Percentiles rank a stretch among this genome's conserved stretches.
These are phyloP conservation scores for Hylia prasina DNA, from an alignment of 2,113 vertebrate genomes.

Conservation along the genomic window DNA sequence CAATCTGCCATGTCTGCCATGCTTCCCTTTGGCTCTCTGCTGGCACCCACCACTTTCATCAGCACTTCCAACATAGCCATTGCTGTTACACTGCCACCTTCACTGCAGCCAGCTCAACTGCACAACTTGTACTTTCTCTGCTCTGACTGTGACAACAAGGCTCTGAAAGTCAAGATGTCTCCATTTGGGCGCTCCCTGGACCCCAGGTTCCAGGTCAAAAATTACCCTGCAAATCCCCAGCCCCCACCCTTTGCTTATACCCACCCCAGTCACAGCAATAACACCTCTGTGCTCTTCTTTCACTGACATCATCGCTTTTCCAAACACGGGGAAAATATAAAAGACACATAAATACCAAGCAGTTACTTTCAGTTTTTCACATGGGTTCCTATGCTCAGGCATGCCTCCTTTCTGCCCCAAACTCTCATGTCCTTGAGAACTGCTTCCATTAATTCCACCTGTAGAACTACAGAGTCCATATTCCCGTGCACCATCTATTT, in stretches of 20 bases:
- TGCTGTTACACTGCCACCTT: not conserved
- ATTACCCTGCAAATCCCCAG: not conserved
- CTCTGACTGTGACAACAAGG: not conserved
- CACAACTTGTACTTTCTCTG: not conserved
- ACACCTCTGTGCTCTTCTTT: not conserved
- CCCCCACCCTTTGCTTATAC: not conserved
- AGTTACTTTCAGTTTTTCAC: not conserved
- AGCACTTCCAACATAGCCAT: not conserved
- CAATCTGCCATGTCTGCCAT: not conserved
- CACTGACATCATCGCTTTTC: not conserved
- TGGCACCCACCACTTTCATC: not conserved
- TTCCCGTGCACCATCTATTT: conserved; percentile 26
- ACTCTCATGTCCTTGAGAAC: not conserved
- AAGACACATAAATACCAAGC: not conserved
- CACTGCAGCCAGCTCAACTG: not conserved
- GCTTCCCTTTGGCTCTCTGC: not conserved
- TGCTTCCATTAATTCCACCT: not conserved
- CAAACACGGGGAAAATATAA: not conserved
- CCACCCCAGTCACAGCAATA: not conserved
- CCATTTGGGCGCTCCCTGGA: not conserved
- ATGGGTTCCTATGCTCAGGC: not conserved
- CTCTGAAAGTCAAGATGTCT: not conserved
- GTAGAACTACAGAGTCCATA: not conserved
- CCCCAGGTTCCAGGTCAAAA: not conserved
- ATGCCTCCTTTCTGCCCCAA: not conserved